Evolutionary conservation across 2,797 vertebrate species (phyloP), one percentile per base, ranked within the genome.

Genomic region (Coranthus polyacanthus): DNA sequence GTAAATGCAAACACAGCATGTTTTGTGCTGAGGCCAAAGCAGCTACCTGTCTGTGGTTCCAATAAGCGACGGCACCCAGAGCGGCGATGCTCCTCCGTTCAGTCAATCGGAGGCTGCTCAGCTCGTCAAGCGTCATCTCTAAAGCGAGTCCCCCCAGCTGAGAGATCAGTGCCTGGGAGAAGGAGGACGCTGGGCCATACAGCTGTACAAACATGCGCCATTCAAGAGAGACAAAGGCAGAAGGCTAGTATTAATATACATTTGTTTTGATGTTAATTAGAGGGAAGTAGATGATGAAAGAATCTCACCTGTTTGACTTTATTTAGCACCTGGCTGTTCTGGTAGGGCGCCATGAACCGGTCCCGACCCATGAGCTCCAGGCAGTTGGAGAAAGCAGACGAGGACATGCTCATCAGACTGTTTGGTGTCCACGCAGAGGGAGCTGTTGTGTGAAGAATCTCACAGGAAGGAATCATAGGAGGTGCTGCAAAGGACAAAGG

Each of bases 281-380:
- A 5, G 12, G 18, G 1, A 39, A 38, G 10, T 12, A 37, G 0
- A 46, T 13, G 6, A 16, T 11, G 24, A 34, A 20, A n/a, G 2
- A 32, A 32, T 43, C 63, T 59, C 20, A 94, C 94, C 86, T 92
- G 41, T 83, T 92, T 95, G 58, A 92, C 89, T 75, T 52, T 94
- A n/a, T 42, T 46, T 12, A 95, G 81, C 63, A 95, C 78, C 69
- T 89, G 29, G 2, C 3, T 78, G 16, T 90, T 86, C 41, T 93
- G 86, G 68, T 88, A 92, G 18, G 81, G 16, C 9, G 57, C 72
- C 5, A 95, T 72, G 71, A 89, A 90, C 0, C 63, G 72, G 47
- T 95, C 94, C 8, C 59, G 76, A 32, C 94, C 93, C 20, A 95
- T 92, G 68, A 94, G 78, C 87, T 94, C 93, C 75, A 95, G 86